Evolutionary conservation across 2,113 vertebrate species (phyloP).

Genomic region (Alaudala cheleensis): DNA sequence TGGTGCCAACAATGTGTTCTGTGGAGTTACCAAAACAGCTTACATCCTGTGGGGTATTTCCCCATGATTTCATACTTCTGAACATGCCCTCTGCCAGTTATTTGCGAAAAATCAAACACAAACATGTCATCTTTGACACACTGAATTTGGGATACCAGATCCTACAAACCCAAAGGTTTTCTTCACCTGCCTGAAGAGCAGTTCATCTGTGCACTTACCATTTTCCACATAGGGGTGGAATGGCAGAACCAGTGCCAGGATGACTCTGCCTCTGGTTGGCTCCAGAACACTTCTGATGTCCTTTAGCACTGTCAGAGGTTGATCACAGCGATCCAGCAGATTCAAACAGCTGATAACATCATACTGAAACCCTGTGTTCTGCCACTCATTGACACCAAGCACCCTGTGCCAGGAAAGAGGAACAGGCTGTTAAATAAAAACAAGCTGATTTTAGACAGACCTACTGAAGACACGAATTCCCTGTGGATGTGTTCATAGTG

Average conservation of each 20-base stretch:
- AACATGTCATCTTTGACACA: not conserved
- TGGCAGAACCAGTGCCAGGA: slow-evolving; percentile 91
- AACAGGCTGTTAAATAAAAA: not conserved
- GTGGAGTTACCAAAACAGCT: not conserved
- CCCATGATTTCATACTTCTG: not conserved
- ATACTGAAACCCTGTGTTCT: slow-evolving; percentile 87
- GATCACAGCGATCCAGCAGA: slow-evolving; percentile 93
- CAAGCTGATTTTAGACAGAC: not conserved
- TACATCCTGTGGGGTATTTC: not conserved
- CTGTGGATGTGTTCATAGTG: not conserved
- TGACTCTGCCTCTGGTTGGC: slow-evolving; percentile 86
- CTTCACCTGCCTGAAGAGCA: not conserved
- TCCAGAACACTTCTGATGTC: slow-evolving; percentile 88
- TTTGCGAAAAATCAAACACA: not conserved
- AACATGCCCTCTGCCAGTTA: not conserved
- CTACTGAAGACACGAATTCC: not conserved
- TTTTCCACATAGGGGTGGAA: slow-evolving; percentile 96
- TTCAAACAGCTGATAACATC: slow-evolving; percentile 98
- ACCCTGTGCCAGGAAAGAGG: slow-evolving; percentile 74
- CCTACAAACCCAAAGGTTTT: not conserved
- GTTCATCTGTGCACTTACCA: slow-evolving; percentile 77
- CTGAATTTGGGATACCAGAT: not conserved
- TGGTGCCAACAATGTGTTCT: not conserved
- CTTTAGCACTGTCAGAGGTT: slow-evolving; percentile 86
- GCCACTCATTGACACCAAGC: slow-evolving; percentile 93